phyloP scores from a whole-genome alignment of 2,113 vertebrate species.

The Cervus canadensis region DNA sequence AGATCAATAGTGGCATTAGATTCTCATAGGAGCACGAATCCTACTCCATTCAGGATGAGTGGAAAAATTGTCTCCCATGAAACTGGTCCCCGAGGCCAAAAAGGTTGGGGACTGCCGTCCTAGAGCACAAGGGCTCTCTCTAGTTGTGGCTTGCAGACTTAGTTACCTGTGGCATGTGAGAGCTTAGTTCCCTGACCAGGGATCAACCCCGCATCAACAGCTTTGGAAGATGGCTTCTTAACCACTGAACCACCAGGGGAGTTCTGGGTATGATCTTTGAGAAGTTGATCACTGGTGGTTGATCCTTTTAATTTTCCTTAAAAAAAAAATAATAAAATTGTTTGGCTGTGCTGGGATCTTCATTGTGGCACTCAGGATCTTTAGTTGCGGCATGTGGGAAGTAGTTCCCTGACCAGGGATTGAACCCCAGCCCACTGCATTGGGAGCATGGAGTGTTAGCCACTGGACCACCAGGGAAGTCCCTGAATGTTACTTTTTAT shows the following conservation, averaged over 20 bases:
- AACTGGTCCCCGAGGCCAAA: background rate
- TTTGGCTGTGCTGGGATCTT: background rate
- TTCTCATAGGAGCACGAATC: background rate
- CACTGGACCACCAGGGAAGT: background rate
- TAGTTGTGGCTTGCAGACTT: background rate
- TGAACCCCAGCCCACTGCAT: background rate
- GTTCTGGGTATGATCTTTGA: background rate
- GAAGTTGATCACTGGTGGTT: background rate
- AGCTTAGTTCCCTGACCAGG: background rate
- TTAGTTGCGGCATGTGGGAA: background rate
- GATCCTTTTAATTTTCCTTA: constrained; percentile 31
- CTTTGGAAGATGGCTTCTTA: background rate
- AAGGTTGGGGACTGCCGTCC: background rate
- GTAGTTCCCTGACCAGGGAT: background rate
- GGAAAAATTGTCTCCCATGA: background rate
- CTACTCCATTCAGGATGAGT: background rate
- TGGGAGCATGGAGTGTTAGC: background rate
- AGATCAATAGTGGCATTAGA: background rate
- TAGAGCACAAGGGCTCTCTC: background rate
- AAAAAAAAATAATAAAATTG: background rate
- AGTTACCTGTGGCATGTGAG: background rate
- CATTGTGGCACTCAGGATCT: background rate
- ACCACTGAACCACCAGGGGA: background rate
- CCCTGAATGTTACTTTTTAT: constrained; percentile 41
- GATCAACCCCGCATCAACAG: background rate